Base-by-base conservation (phyloP, 1,140 invertebrate species). In the Drosophila littoralis region DNA sequence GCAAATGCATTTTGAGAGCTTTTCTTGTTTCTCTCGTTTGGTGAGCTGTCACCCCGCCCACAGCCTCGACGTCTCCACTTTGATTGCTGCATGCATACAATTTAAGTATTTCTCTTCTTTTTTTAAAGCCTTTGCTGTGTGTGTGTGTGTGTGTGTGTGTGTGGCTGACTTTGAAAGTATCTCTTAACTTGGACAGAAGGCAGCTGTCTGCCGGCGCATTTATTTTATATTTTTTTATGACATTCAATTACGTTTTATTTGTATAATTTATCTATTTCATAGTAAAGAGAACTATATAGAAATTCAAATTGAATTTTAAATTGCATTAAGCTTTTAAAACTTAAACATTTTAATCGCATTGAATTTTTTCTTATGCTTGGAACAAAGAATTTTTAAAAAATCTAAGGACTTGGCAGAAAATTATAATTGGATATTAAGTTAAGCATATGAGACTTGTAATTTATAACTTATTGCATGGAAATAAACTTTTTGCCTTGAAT, bases 61-160 rank as follows among this genome's bases (percentile, higher is more conserved):
- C 40, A 15, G n/a, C 17, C 1, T 4, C n/a, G 6, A 1, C 15
- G 15, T 13, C n/a, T 12, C 17, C 40, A 17, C 28, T 36, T 46
- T 59, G 42, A 46, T 59, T 46, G 57, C 42, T 15, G 42, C 17
- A n/a, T 12, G 66, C 57, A 60, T 51, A 52, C 66, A 61, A 28
- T 65, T 60, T 50, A 75, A 79, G 77, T 57, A 28, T 28, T 28
- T 28, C 22, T 28, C 4, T 28, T 28, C 22, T 59, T 35, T 52
- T 45, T 45, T 64, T 43, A 46, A 48, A 46, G 57, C 33, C 38
- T 60, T 8, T 43, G 55, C 36, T 43, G 36, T 60, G 46, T 36
- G 4, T 28, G 22, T 22, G 22, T 22, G 2, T 22, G 22, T 22
- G 22, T 22, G 22, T 22, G 22, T 28, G 22, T 28, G 22, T 28